Conservation (phyloP, 1,140 invertebrate genomes). For the Harpegnathos saltator region DNA sequence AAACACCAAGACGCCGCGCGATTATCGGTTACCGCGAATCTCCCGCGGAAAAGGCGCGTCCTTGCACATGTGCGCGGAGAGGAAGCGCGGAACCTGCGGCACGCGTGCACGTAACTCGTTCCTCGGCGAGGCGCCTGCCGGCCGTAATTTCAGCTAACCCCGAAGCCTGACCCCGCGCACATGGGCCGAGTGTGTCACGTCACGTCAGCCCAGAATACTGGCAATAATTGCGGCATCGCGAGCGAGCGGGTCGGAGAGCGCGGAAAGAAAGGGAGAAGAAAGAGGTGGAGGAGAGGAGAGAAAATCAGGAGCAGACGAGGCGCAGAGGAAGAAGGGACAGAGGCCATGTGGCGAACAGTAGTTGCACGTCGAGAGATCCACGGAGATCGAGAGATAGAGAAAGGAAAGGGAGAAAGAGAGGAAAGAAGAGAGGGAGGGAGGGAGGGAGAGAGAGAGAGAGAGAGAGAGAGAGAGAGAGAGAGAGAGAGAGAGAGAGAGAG, state of each 20-base stretch:
- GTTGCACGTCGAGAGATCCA: conserved; percentile 69
- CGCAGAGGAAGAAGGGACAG: conserved; percentile 56
- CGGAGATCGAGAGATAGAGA: conserved; percentile 45
- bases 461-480: not conserved
- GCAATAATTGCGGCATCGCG: conserved; percentile 73
- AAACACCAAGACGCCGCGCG: not conserved
- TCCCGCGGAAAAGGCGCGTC: conserved; percentile 36
- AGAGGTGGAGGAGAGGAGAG: conserved; percentile 18
- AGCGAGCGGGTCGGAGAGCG: conserved; percentile 49
- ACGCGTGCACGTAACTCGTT: conserved; percentile 72
- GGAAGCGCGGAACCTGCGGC: conserved; percentile 63
- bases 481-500: not conserved
- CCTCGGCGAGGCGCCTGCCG: conserved; percentile 65
- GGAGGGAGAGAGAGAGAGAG: not conserved
- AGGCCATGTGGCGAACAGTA: conserved; percentile 75
- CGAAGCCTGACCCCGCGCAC: conserved; percentile 73
- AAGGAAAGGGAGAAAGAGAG: not conserved
- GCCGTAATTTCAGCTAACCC: conserved; percentile 76
- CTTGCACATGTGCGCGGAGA: conserved; percentile 36
- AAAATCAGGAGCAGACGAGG: conserved; percentile 58
- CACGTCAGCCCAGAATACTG: conserved; percentile 74
- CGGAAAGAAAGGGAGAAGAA: conserved; percentile 57
- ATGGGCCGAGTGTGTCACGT: conserved; percentile 75
- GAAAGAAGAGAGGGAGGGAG: not conserved
- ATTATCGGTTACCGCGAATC: conserved; percentile 26